Base-by-base conservation (phyloP, 2,888 invertebrate genomes). In the Polietes domitor region DNA sequence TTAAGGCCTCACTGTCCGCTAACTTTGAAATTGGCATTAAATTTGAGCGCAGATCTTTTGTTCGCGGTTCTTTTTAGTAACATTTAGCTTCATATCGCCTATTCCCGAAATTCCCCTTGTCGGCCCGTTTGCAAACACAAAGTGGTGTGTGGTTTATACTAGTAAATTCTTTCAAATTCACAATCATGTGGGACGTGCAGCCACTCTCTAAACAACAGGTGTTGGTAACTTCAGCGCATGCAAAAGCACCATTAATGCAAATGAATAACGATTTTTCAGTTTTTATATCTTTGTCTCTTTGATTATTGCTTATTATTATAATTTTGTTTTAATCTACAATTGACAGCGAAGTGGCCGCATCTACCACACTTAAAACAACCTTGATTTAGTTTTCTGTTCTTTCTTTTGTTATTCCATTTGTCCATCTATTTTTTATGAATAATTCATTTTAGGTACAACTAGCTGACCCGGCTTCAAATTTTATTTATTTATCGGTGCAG, bases 91-190 rank as follows among this genome's bases (percentile, higher is more conserved):
- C 17, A 50, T n/a, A n/a, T n/a, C n/a, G n/a, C n/a, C n/a, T n/a
- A n/a, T n/a, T n/a, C n/a, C n/a, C n/a, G n/a, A n/a, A 17, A 50
- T 50, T 50, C 17, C 50, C 17, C 50, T 50, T 17, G 50, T 50
- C 17, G 15, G 50, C 17, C 50, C 24, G 24, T 76, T 76, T 21
- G 76, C 53, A 76, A 74, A 28, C 37, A 65, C n/a, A 76, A 6
- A 6, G 58, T 43, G 7, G 68, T 76, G 68, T 10, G 28, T 55
- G 6, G n/a, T 68, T 68, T 24, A 68, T 55, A 37, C 55, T 43
- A 2, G 1, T 2, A 55, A 76, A 55, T 50, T 50, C 15, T 12
- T 17, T 15, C 43, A 7, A 68, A 15, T 73, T 41, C 10, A 58
- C 21, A 26, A 55, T 24, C 41, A 68, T 76, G 28, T 76, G 76